Conservation (phyloP, 1,140 invertebrate species). For the Coenobita brevimanus region DNA sequence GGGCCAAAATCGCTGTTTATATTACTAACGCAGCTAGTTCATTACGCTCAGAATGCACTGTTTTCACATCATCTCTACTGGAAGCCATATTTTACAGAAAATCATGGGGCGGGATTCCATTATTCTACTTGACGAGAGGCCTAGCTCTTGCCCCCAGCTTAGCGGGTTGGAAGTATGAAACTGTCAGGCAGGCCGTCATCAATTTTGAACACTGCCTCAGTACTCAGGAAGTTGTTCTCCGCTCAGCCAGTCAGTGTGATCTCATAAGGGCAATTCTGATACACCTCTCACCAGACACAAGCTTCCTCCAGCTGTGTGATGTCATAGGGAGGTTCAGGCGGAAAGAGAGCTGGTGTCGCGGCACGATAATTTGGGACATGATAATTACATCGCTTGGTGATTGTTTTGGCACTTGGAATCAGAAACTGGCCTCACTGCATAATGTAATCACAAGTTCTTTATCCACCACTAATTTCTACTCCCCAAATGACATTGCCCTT, state of each 20-base stretch:
- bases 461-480: too few species aligned
- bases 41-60: not conserved
- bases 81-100: conserved; percentile 35
- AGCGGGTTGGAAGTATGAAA: conserved; percentile 28
- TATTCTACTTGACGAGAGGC: conserved; percentile 34
- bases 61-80: conserved; percentile 7
- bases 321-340: conserved; percentile 41
- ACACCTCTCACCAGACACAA: conserved; percentile 6
- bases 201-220: conserved; percentile 47
- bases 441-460: not conserved
- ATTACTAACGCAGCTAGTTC: not conserved
- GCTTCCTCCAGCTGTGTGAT: conserved; percentile 41
- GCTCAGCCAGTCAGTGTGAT: conserved; percentile 56
- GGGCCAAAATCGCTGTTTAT: conserved; percentile 14
- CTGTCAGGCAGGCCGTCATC: conserved; percentile 24
- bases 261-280: conserved; percentile 37
- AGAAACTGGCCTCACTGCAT: not conserved
- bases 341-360: conserved; percentile 47
- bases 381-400: not conserved
- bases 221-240: conserved; percentile 43
- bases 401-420: not conserved
- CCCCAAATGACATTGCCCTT: not conserved
- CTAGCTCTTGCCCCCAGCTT: conserved; percentile 14
- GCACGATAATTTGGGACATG: conserved; percentile 20
- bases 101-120: conserved; percentile 48